Evolutionary conservation across 2,888 invertebrate species (phyloP).

Genomic region (Drosophila nigritarsus): DNA sequence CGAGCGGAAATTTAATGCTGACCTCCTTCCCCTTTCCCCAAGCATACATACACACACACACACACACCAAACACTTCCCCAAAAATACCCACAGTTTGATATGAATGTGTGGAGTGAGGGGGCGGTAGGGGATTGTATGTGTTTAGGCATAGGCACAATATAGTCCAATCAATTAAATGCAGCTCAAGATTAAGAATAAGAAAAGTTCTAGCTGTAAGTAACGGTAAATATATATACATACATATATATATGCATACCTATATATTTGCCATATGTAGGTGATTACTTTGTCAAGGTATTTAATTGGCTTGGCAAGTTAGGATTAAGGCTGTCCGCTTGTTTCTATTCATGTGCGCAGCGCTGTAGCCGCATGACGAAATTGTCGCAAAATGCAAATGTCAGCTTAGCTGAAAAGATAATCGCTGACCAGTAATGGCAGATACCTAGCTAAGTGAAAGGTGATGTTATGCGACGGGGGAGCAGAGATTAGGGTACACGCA

Average conservation of each 20-base stretch:
- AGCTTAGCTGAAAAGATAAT: background rate
- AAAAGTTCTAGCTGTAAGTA: background rate
- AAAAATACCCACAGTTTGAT: background rate
- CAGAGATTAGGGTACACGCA: background rate
- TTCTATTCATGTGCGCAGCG: slow-evolving; percentile 7
- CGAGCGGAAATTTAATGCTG: slow-evolving; percentile 47
- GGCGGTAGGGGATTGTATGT: background rate
- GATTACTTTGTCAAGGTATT: background rate
- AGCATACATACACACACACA: background rate
- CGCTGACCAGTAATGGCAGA: slow-evolving; percentile 10
- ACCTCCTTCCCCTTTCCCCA: background rate
- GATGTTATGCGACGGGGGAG: background rate
- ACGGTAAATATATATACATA: background rate
- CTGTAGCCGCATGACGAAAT: slow-evolving; percentile 3
- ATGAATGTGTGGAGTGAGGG: no score
- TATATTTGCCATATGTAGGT: background rate
- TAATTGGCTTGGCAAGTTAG: background rate
- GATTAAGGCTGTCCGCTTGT: background rate
- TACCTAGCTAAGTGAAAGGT: slow-evolving; percentile 4
- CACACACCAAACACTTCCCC: background rate
- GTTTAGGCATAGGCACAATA: slow-evolving; percentile 7
- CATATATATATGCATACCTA: background rate
- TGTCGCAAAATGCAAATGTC: background rate
- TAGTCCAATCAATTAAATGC: slow-evolving; percentile 11
- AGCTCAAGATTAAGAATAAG: background rate